Evolutionary conservation across 2,888 invertebrate genomes (phyloP), one percentile per base, ranked within the genome.

Genomic region (Dexiosoma caninum): DNA sequence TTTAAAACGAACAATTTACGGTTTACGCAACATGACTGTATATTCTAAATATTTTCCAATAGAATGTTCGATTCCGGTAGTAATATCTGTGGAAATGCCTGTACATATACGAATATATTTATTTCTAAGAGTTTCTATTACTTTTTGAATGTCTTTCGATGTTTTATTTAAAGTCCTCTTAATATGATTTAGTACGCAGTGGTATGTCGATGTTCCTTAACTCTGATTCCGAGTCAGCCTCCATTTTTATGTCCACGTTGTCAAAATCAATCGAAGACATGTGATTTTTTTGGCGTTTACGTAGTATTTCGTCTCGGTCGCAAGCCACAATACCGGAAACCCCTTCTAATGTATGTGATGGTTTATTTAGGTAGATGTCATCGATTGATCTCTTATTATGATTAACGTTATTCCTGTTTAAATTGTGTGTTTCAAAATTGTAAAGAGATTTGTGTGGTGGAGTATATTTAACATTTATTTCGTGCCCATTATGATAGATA

Each of bases 111-210:
- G n/a, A n/a, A n/a, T n/a, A n/a, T n/a, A n/a, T n/a, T n/a, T n/a
- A n/a, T n/a, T n/a, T n/a, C n/a, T n/a, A n/a, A n/a, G n/a, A n/a
- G n/a, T n/a, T n/a, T n/a, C n/a, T n/a, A n/a, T n/a, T n/a, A n/a
- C n/a, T n/a, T n/a, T n/a, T n/a, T n/a, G n/a, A n/a, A n/a, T n/a
- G n/a, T n/a, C n/a, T n/a, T n/a, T n/a, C n/a, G n/a, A n/a, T n/a
- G n/a, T 19, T 35, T 35, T 35, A 55, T 35, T 55, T 5, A 40
- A 71, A 21, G 5, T 30, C 1, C 9, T 9, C 27, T 57, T 71
- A 77, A 12, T 72, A 81, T 21, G 72, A 78, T 19, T 78, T 74
- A n/a, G 53, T 78, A 23, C 75, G 74, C 19, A 75, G 59, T 1
- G 75, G 75, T 2, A 75, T 55, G 2, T 44, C 53, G 53, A 23